Percentiles rank a stretch among this genome's conserved stretches.
Conservation (phyloP, 2,113 vertebrate species). For the Marcusenius ussheri region DNA sequence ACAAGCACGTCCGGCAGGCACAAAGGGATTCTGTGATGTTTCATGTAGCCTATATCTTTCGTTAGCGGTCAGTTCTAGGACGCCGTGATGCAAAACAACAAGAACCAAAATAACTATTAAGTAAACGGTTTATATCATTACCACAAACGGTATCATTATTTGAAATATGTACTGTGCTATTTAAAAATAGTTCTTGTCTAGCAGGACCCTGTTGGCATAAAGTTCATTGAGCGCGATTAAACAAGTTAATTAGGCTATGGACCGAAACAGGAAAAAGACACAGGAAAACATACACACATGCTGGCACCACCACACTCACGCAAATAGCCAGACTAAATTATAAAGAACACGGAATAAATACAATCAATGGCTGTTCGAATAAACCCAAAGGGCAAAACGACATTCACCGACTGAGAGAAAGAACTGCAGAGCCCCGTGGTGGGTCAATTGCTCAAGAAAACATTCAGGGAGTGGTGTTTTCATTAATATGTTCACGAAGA, state of each 20-base stretch:
- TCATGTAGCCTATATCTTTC: background rate
- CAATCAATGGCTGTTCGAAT: background rate
- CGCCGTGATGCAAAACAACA: background rate
- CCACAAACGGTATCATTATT: background rate
- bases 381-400: background rate
- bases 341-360: background rate
- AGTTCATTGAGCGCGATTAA: background rate
- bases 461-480: background rate
- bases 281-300: background rate
- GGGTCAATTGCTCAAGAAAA: background rate
- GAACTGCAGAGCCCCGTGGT: background rate
- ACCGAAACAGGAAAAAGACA: background rate
- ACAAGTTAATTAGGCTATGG: background rate
- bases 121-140: background rate
- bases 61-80: background rate
- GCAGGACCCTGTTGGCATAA: background rate
- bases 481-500: background rate
- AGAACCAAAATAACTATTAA: background rate
- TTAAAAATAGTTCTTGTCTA: background rate
- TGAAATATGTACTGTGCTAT: background rate
- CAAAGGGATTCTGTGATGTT: background rate
- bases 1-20: background rate
- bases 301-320: background rate
- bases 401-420: background rate
- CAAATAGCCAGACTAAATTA: background rate